Evolutionary conservation across 2,113 vertebrate genomes (phyloP).

Genomic region (Cyprinus carpio): DNA sequence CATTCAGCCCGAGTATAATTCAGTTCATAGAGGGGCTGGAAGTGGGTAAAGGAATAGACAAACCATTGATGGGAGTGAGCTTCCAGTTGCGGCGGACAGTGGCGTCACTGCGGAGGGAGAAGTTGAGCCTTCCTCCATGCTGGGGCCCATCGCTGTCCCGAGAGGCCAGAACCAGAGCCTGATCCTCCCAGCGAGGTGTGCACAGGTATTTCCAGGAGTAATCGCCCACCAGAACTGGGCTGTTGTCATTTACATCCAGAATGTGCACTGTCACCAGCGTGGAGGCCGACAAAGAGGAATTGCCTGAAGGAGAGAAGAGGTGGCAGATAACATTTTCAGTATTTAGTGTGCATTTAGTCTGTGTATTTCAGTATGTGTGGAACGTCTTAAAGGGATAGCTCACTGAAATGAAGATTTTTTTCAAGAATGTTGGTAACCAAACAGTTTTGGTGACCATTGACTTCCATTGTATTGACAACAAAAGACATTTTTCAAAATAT

Average conservation of each 20-base stretch:
- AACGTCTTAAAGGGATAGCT: too few species aligned
- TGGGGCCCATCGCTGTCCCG: constrained; percentile 71
- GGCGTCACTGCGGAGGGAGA: constrained; percentile 78
- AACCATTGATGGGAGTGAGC: constrained; percentile 81
- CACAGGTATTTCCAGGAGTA: constrained; percentile 83
- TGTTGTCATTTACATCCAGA: constrained; percentile 79
- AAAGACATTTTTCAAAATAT: too few species aligned
- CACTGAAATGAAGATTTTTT: background rate
- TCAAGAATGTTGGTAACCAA: background rate
- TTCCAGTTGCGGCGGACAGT: constrained; percentile 80
- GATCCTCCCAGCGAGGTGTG: constrained; percentile 79
- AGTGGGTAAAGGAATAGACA: background rate
- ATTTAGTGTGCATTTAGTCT: too few species aligned
- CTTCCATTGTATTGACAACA: background rate
- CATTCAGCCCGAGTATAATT: too few species aligned
- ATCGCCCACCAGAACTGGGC: constrained; percentile 76
- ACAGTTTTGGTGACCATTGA: background rate
- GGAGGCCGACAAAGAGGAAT: constrained; percentile 75
- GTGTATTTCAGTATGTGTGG: background rate
- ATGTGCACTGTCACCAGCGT: constrained; percentile 79
- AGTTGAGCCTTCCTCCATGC: constrained; percentile 75
- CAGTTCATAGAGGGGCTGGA: background rate
- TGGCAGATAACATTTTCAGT: background rate
- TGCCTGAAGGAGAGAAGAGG: constrained; percentile 63
- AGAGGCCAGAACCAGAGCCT: constrained; percentile 78